Percentiles rank a stretch among this genome's conserved stretches.
Evolutionary conservation across 2,888 invertebrate genomes (phyloP).

Genomic region (Salticus scenicus): DNA sequence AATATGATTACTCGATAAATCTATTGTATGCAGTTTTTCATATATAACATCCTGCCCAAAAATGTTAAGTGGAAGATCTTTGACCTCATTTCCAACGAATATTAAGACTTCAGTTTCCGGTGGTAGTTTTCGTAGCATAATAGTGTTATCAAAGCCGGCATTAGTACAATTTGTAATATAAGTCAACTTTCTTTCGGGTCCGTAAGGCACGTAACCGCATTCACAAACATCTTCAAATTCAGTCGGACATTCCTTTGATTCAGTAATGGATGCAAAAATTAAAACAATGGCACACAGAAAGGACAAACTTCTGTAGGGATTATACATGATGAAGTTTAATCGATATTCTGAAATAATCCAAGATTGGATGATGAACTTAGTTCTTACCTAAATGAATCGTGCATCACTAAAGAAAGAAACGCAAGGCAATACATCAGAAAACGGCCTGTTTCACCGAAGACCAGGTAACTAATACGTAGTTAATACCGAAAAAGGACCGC

Average conservation of each 20-base stretch:
- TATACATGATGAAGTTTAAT: not conserved
- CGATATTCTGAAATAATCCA: no score
- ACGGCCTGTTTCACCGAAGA: not conserved
- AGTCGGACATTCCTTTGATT: slow-evolving; percentile 69
- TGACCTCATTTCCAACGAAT: slow-evolving; percentile 83
- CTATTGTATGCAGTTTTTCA: slow-evolving; percentile 79
- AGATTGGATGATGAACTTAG: no score
- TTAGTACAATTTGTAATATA: slow-evolving; percentile 85
- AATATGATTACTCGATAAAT: slow-evolving; percentile 85
- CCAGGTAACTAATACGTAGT: not conserved
- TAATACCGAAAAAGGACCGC: not conserved
- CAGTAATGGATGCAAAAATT: not conserved
- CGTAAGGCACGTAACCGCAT: slow-evolving; percentile 70
- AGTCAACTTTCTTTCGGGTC: slow-evolving; percentile 72
- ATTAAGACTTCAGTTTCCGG: slow-evolving; percentile 82
- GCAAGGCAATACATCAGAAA: not conserved
- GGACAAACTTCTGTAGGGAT: no score
- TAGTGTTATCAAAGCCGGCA: slow-evolving; percentile 79
- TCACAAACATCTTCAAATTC: slow-evolving; percentile 71
- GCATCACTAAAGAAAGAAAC: not conserved
- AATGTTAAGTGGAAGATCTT: slow-evolving; percentile 82
- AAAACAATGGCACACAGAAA: not conserved
- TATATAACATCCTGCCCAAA: slow-evolving; percentile 82
- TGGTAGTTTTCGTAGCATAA: slow-evolving; percentile 81
- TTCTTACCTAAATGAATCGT: no score